phyloP scores from a whole-genome alignment of 2,113 vertebrate species.

The Ifrita kowaldi region DNA sequence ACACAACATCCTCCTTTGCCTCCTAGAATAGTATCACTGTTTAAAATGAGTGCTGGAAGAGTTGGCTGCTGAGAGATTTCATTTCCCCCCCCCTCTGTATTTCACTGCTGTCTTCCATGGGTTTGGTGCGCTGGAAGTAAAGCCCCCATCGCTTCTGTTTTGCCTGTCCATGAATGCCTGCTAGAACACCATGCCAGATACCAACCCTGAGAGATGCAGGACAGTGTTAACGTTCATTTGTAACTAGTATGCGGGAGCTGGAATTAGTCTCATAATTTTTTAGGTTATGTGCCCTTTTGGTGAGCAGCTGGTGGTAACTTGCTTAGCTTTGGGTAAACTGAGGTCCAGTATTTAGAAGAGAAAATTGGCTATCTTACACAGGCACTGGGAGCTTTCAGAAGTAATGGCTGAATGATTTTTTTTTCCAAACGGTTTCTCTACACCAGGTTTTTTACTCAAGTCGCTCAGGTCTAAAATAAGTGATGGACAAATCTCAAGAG shows the following conservation, averaged over 20 bases:
- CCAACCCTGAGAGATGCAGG: neutral
- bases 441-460: constrained; percentile 32
- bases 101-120: neutral
- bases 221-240: neutral
- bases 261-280: neutral
- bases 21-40: neutral
- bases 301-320: neutral
- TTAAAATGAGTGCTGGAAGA: neutral
- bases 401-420: neutral
- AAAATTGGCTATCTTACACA: neutral
- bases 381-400: neutral
- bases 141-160: neutral
- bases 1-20: neutral
- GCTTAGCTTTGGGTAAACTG: neutral
- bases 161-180: neutral
- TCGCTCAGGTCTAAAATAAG: constrained; percentile 37
- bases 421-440: neutral
- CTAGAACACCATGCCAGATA: neutral
- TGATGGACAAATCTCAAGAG: constrained; percentile 52
- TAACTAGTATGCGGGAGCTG: neutral
- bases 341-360: neutral
- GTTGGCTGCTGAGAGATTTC: neutral
- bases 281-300: neutral
- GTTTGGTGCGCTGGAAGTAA: neutral
- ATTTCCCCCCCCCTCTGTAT: neutral